Conservation (phyloP, 2,113 vertebrate genomes). For the Notarius lentiginosus region DNA sequence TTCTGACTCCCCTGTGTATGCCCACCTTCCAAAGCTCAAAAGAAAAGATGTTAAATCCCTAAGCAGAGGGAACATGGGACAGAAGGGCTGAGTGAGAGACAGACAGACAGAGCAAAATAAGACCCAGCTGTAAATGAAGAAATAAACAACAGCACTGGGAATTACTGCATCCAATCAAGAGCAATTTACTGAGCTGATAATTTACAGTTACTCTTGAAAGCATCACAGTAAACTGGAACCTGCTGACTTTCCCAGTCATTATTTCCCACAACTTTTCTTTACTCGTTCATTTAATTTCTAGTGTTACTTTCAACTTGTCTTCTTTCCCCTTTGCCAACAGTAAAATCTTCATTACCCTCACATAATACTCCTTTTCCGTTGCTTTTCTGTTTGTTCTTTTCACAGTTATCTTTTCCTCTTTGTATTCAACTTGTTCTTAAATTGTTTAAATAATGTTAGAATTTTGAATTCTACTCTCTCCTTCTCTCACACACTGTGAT, state of each 20-base stretch:
- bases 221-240: slow-evolving; percentile 34
- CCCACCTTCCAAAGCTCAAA: slow-evolving; percentile 42
- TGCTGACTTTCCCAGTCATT: slow-evolving; percentile 2
- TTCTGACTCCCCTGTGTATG: not conserved
- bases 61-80: not conserved
- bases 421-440: not conserved
- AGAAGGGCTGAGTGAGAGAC: not conserved
- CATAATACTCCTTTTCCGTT: slow-evolving; percentile 10
- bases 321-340: not conserved
- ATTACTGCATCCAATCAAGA: slow-evolving; percentile 39
- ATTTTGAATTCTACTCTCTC: not conserved
- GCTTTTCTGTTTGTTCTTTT: not conserved
- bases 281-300: not conserved
- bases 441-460: not conserved
- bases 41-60: slow-evolving; percentile 41
- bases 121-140: slow-evolving; percentile 24
- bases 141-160: slow-evolving; percentile 24
- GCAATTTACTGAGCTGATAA: slow-evolving; percentile 34
- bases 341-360: not conserved
- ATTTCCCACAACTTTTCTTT: not conserved
- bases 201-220: slow-evolving; percentile 9
- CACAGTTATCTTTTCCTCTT: not conserved
- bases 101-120: slow-evolving; percentile 12
- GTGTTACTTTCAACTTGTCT: not conserved
- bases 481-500: not conserved